Conservation (phyloP, 2,888 invertebrate genomes). For the Zonitis immaculata region DNA sequence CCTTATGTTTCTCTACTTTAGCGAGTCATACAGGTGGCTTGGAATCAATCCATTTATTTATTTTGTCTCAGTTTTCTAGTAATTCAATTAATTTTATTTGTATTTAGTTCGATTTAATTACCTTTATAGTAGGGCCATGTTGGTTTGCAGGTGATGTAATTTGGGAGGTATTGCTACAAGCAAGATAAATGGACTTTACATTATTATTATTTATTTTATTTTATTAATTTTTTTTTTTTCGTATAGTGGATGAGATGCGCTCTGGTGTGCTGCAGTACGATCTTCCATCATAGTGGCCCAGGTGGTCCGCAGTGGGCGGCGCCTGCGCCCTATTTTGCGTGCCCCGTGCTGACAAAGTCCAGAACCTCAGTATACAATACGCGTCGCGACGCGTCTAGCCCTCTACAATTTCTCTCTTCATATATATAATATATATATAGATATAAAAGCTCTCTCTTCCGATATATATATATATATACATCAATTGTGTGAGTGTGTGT, state of each 20-base stretch:
- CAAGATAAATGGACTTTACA: slow-evolving; percentile 30
- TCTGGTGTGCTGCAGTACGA: slow-evolving; percentile 40
- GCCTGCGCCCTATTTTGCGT: slow-evolving; percentile 35
- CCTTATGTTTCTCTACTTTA: too few relatives aligned
- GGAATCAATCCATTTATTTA: too few relatives aligned
- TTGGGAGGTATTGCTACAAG: slow-evolving; percentile 21
- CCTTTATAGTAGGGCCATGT: slow-evolving; percentile 3
- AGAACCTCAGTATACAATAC: slow-evolving; percentile 34
- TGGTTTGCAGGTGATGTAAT: slow-evolving; percentile 16
- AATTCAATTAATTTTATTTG: too few relatives aligned
- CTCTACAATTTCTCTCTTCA: slow-evolving; percentile 11
- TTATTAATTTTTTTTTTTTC: too few relatives aligned
- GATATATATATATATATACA: too few relatives aligned
- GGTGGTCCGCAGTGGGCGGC: slow-evolving; percentile 45
- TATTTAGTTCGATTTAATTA: too few relatives aligned
- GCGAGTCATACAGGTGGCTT: too few relatives aligned
- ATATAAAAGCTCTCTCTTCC: too few relatives aligned
- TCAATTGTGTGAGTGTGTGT: too few relatives aligned
- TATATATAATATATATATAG: too few relatives aligned
- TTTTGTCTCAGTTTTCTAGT: too few relatives aligned
- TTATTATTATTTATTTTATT: too few relatives aligned
- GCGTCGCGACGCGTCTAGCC: slow-evolving; percentile 31
- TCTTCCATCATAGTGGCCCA: slow-evolving; percentile 35
- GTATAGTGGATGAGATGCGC: slow-evolving; percentile 29
- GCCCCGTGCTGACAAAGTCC: slow-evolving; percentile 28